phyloP scores from a whole-genome alignment of 2,113 vertebrate species.

The Pyrgilauda ruficollis region DNA sequence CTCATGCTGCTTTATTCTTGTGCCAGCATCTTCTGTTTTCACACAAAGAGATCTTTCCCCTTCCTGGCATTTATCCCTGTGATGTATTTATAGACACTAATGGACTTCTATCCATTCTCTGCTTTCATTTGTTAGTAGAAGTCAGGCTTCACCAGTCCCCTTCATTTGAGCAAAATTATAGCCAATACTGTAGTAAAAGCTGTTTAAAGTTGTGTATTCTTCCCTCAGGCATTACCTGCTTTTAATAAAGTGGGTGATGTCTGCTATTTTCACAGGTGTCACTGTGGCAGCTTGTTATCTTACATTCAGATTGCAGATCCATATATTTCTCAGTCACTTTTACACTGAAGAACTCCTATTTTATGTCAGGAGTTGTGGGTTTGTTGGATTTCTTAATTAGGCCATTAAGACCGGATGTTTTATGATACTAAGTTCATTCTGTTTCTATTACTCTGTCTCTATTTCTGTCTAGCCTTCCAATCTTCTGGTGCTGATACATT shows the following conservation, averaged over 20 bases:
- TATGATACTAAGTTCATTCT: not conserved
- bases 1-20: slow-evolving; percentile 12
- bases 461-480: not conserved
- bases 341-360: not conserved
- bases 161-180: not conserved
- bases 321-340: not conserved
- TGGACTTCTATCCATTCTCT: not conserved
- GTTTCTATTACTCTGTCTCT: not conserved
- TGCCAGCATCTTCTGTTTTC: slow-evolving; percentile 39
- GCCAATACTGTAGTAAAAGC: not conserved
- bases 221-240: not conserved
- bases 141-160: not conserved
- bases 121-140: slow-evolving; percentile 2
- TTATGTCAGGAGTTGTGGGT: not conserved
- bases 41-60: not conserved
- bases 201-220: not conserved
- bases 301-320: not conserved
- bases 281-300: not conserved
- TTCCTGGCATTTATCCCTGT: slow-evolving; percentile 27
- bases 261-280: not conserved
- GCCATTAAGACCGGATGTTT: not conserved
- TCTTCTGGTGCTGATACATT: not conserved
- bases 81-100: slow-evolving; percentile 41
- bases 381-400: not conserved
- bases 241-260: not conserved